These are phyloP conservation scores for Dreissena polymorpha DNA, from an alignment of 1,140 invertebrate genomes.

Conservation along the genomic window DNA sequence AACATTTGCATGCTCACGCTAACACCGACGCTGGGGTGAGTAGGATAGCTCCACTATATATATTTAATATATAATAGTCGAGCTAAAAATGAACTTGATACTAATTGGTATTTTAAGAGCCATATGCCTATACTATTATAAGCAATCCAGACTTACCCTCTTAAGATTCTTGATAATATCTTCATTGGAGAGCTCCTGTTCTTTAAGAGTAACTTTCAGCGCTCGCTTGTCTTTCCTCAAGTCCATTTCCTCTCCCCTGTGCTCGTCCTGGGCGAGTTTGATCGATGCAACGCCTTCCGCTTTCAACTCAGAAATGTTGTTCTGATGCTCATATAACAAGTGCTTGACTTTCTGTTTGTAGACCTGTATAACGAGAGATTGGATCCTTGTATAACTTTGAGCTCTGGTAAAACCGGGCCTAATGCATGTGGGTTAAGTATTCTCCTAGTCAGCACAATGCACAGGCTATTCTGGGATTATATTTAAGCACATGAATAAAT, in stretches of 20 bases:
- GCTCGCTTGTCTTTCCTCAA: conserved; percentile 89
- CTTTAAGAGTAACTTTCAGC: conserved; percentile 87
- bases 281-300: conserved; percentile 88
- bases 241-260: conserved; percentile 87
- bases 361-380: conserved; percentile 75
- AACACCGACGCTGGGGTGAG: too few relatives aligned
- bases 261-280: conserved; percentile 88
- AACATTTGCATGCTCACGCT: too few relatives aligned
- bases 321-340: conserved; percentile 94
- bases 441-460: neutral
- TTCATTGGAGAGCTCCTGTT: conserved; percentile 86
- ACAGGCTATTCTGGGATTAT: neutral
- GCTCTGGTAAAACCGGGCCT: too few relatives aligned
- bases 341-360: conserved; percentile 96
- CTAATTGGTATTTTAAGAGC: too few relatives aligned
- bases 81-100: too few relatives aligned
- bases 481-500: neutral
- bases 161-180: conserved; percentile 85
- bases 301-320: conserved; percentile 87
- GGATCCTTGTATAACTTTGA: neutral
- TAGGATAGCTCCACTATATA: too few relatives aligned
- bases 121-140: too few relatives aligned
- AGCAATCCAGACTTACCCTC: conserved; percentile 79
- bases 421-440: neutral
- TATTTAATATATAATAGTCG: too few relatives aligned